These are phyloP conservation scores for Bugulina stolonifera DNA, from an alignment of 2,888 invertebrate species.

Conservation along the genomic window DNA sequence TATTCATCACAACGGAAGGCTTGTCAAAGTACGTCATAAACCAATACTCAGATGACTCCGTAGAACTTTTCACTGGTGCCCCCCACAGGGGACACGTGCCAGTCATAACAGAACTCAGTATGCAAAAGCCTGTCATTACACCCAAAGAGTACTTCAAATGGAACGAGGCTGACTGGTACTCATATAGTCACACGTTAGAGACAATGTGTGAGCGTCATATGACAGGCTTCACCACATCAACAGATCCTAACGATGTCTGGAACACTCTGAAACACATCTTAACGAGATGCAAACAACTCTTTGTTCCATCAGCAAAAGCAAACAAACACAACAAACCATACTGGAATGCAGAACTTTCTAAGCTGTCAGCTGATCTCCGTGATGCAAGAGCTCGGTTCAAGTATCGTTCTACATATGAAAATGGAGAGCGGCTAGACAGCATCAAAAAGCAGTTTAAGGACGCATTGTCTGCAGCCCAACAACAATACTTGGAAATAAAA, in stretches of 20 bases:
- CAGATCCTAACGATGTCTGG: constrained; percentile 19
- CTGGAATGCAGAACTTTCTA: constrained; percentile 14
- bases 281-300: constrained; percentile 14
- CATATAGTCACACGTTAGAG: not conserved
- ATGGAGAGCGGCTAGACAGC: not conserved
- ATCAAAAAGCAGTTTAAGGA: constrained; percentile 10
- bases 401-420: constrained; percentile 6
- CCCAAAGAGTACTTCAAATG: not conserved
- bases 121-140: not conserved
- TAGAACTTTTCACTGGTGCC: constrained; percentile 18
- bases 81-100: constrained; percentile 12
- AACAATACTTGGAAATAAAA: constrained; percentile 8
- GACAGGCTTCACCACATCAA: not conserved
- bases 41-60: not conserved
- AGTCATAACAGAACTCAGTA: not conserved
- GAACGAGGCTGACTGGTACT: constrained; percentile 20
- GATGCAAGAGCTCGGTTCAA: constrained; percentile 11
- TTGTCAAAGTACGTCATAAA: not conserved
- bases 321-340: constrained; percentile 10
- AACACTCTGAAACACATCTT: not conserved
- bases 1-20: constrained; percentile 3
- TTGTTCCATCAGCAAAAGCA: not conserved
- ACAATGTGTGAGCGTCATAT: constrained; percentile 12
- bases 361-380: constrained; percentile 4
- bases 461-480: constrained; percentile 7